phyloP scores from a whole-genome alignment of 1,140 invertebrate genomes.

The Ephestia elutella region DNA sequence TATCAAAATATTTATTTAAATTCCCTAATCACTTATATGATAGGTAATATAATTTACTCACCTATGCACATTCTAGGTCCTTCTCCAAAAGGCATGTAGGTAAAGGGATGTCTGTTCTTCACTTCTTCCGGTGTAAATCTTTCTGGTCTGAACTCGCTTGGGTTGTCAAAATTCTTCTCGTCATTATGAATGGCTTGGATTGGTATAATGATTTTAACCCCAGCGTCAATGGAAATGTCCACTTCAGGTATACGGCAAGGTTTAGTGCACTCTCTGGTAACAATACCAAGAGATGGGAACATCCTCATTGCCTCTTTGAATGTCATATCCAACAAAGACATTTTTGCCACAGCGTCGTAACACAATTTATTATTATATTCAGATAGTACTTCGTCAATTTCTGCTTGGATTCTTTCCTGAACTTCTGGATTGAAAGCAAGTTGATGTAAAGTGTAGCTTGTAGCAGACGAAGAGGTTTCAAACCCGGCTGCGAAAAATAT shows the following conservation, averaged over 20 bases:
- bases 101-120: slow-evolving; percentile 58
- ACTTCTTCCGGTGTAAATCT: slow-evolving; percentile 68
- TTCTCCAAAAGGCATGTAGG: slow-evolving; percentile 80
- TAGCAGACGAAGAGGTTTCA: too few relatives aligned
- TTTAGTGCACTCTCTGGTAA: neutral
- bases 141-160: slow-evolving; percentile 75
- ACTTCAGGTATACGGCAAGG: neutral
- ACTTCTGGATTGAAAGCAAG: neutral
- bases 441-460: neutral
- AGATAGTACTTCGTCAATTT: slow-evolving; percentile 1
- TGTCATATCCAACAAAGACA: neutral
- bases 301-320: slow-evolving; percentile 3
- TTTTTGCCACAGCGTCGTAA: neutral
- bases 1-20: too few relatives aligned
- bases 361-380: slow-evolving; percentile 3
- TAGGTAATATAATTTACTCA: neutral
- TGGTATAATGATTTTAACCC: slow-evolving; percentile 71
- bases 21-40: too few relatives aligned
- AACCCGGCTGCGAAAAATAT: neutral
- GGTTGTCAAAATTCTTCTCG: slow-evolving; percentile 69
- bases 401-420: neutral
- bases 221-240: slow-evolving; percentile 51
- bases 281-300: neutral
- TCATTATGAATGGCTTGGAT: slow-evolving; percentile 75
- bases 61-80: slow-evolving; percentile 71